Evolutionary conservation across 2,888 invertebrate species (phyloP).

Genomic region (Prosopocoilus inquinatus): DNA sequence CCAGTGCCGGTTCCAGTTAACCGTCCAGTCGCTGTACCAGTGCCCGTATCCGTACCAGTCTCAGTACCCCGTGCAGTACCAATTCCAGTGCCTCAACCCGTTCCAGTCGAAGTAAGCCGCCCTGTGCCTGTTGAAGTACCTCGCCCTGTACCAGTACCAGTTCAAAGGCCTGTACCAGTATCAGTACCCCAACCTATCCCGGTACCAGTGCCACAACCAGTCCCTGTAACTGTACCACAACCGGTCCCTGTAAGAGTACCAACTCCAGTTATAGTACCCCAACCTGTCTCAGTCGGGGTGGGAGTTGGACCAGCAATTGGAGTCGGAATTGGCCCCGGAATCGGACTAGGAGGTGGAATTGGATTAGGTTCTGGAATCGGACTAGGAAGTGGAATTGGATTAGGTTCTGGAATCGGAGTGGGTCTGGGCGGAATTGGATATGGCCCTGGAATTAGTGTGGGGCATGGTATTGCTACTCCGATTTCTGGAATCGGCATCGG

Average conservation of each 20-base stretch:
- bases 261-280: constrained; percentile 28
- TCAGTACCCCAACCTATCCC: constrained; percentile 32
- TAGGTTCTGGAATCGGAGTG: constrained; percentile 20
- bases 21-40: constrained; percentile 33
- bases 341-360: constrained; percentile 10
- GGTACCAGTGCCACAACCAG: constrained; percentile 43
- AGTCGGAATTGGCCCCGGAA: constrained; percentile 18
- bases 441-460: background rate
- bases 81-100: constrained; percentile 30
- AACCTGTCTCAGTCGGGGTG: constrained; percentile 31
- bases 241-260: constrained; percentile 38
- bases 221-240: constrained; percentile 35
- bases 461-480: background rate
- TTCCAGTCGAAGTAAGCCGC: constrained; percentile 28
- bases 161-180: constrained; percentile 30
- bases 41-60: constrained; percentile 34
- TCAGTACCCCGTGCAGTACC: constrained; percentile 33
- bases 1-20: constrained; percentile 33
- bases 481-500: no score
- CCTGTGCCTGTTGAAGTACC: constrained; percentile 35
- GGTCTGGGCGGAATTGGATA: constrained; percentile 11
- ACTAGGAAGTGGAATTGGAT: constrained; percentile 17
- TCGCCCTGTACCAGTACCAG: constrained; percentile 36
- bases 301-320: constrained; percentile 17
- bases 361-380: constrained; percentile 4